These are phyloP conservation scores for Arbacia lixula DNA, from an alignment of 53 echinoderm and acorn worm genomes.

Conservation along the genomic window DNA sequence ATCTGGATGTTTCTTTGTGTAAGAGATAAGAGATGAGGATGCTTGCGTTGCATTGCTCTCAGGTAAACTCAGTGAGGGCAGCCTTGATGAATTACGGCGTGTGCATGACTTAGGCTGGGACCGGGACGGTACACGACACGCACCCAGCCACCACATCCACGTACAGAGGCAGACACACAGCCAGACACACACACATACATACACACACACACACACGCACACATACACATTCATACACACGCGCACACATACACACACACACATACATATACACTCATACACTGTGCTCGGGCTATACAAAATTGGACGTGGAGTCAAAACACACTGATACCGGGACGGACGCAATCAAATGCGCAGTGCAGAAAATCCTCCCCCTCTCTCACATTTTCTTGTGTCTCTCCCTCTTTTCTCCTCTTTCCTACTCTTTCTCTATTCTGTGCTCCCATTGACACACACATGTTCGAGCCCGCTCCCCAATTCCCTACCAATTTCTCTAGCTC, in stretches of 20 bases:
- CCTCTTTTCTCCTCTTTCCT: neutral
- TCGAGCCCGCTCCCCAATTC: constrained; percentile 13
- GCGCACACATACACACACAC: constrained; percentile 26
- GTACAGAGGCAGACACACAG: too few species aligned
- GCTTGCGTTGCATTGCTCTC: too few species aligned
- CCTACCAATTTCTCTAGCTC: neutral
- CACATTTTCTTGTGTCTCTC: too few species aligned
- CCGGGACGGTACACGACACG: neutral
- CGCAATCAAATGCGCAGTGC: constrained; percentile 36
- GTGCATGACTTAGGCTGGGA: too few species aligned
- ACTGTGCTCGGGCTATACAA: neutral
- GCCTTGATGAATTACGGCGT: constrained; percentile 39
- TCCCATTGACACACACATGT: constrained; percentile 32
- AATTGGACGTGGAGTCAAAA: constrained; percentile 44
- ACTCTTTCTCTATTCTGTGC: neutral
- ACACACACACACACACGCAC: neutral
- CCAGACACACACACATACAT: neutral
- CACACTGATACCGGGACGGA: constrained; percentile 33
- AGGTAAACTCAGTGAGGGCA: too few species aligned
- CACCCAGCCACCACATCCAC: neutral
- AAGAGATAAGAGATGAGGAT: too few species aligned
- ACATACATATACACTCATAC: neutral
- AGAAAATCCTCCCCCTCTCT: constrained; percentile 13
- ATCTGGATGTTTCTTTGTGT: too few species aligned
- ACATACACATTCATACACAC: constrained; percentile 26